Base-by-base conservation (phyloP, 2,113 vertebrate genomes). In the Pseudopodoces humilis region DNA sequence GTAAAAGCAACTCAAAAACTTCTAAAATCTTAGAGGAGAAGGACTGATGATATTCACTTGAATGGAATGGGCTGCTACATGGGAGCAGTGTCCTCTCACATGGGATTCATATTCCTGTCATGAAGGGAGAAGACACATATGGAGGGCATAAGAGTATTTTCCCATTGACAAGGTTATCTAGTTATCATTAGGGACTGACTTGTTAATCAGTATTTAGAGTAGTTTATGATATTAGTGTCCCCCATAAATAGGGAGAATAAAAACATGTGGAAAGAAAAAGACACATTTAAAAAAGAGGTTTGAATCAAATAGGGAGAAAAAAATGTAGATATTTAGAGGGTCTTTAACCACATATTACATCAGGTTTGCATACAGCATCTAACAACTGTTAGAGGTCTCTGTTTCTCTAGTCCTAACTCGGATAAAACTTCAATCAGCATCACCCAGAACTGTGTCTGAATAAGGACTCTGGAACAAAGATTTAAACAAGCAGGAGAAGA, bases 1-100 rank as follows among this genome's bases (percentile, higher is more conserved):
- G 94, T 52, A 97, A 94, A 97, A 94, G 88, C 69, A 97, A 97
- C 70, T 44, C 75, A 75, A 84, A 92, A 83, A 27, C 24, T 80
- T 86, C 71, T 56, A 86, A 82, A 80, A 83, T 67, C 88, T 94
- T 88, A 94, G 39, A 86, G 84, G 20, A 82, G 52, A 58, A 77
- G n/a, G 50, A 83, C 17, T 77, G 53, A 71, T 71, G 13, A 83
- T 71, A 88, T 41, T 71, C n/a, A 63, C 67, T 80, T 80, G 70
- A 65, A 87, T 27, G 30, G 39, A 78, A 79, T 28, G 13, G 15
- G 8, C 23, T 86, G 43, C 56, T 86, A 67, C 23, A 43, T 39
- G 33, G 24, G 30, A 91, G 82, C 22, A 75, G 58, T 55, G 28
- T 25, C 33, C 13, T 91, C 41, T 76, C 89, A 85, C 1, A 1